Conservation (phyloP, 2,797 vertebrate genomes). For the Gobio occitaniae region DNA sequence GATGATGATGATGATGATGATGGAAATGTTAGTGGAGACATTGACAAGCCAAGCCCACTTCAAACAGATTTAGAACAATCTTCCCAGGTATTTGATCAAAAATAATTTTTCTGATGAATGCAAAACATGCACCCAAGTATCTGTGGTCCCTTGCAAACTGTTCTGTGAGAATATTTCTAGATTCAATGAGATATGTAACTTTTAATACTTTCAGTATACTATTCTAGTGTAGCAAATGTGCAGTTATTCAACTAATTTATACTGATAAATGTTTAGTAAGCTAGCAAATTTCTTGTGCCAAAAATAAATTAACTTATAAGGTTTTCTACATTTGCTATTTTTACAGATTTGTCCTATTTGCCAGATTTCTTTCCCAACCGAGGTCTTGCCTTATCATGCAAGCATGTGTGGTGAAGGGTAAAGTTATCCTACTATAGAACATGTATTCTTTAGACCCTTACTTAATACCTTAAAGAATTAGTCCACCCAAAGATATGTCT, state of each 20-base stretch:
- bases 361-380: slow-evolving; percentile 9
- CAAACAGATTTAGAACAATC: background rate
- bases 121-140: background rate
- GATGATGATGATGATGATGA: background rate
- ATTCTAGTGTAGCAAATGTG: background rate
- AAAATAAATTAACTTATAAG: background rate
- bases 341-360: slow-evolving; percentile 18
- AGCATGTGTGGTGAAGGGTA: slow-evolving; percentile 19
- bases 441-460: background rate
- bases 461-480: background rate
- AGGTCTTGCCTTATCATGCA: background rate
- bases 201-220: background rate
- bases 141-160: background rate
- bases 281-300: background rate
- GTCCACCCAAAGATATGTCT: slow-evolving; percentile 6
- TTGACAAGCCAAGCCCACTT: slow-evolving; percentile 5
- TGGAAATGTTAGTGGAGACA: background rate
- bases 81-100: background rate
- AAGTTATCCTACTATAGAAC: slow-evolving; percentile 1
- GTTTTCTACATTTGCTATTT: background rate
- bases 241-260: background rate
- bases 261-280: background rate
- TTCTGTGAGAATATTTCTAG: background rate
- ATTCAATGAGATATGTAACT: background rate
- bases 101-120: background rate